phyloP scores from a whole-genome alignment of 2,888 invertebrate genomes.

The Lasioglossum oenotherae region DNA sequence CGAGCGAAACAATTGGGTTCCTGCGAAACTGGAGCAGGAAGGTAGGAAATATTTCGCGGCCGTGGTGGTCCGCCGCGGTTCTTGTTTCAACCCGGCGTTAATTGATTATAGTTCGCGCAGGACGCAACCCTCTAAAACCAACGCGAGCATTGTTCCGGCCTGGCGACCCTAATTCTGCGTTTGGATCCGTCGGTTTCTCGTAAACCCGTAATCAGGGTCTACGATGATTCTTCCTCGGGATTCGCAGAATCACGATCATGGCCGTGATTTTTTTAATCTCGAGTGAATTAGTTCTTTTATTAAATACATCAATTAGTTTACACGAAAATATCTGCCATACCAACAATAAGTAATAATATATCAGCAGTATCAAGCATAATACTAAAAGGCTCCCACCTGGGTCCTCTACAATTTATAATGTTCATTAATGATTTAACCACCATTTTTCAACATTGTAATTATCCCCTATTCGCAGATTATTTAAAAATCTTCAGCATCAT shows the following conservation, averaged over 20 bases:
- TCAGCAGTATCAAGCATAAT: no score
- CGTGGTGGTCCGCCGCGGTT: constrained; percentile 69
- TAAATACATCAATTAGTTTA: no score
- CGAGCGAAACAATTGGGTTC: constrained; percentile 44
- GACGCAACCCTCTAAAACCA: constrained; percentile 67
- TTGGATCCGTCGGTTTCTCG: constrained; percentile 66
- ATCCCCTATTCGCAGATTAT: no score
- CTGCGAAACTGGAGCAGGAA: constrained; percentile 62
- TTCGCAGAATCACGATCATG: background rate
- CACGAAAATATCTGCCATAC: no score
- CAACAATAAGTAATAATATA: no score
- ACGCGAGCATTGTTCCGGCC: constrained; percentile 60
- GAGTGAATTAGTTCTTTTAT: no score
- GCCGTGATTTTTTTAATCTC: no score
- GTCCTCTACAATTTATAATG: no score
- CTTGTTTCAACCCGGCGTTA: constrained; percentile 77
- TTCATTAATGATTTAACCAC: no score
- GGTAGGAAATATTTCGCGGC: constrained; percentile 73
- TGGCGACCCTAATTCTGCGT: constrained; percentile 20
- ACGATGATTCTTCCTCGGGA: constrained; percentile 63
- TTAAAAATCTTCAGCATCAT: no score
- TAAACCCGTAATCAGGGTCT: constrained; percentile 78
- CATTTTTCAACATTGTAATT: no score
- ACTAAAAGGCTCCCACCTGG: no score
- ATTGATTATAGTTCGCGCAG: constrained; percentile 80